Evolutionary conservation across 2,888 invertebrate genomes (phyloP).

Genomic region (Adelognathus sp.): DNA sequence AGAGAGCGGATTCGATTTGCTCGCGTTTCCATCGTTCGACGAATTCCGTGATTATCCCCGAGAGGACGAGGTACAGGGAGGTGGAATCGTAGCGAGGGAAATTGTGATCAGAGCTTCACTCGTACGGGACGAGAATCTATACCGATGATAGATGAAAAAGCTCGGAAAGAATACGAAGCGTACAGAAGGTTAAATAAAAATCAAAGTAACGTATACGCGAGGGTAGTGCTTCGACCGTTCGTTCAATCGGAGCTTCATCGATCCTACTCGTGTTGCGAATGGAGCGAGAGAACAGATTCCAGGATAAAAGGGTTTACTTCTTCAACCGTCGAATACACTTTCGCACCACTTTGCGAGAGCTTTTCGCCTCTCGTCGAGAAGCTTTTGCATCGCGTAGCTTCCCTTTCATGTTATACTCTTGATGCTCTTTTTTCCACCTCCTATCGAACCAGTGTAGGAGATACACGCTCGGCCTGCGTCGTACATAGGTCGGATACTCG

Average conservation of each 20-base stretch:
- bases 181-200: conserved; percentile 1
- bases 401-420: neutral
- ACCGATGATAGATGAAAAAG: conserved; percentile 24
- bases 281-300: neutral
- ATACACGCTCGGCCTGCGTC: neutral
- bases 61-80: neutral
- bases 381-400: conserved; percentile 59
- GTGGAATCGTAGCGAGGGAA: conserved; percentile 24
- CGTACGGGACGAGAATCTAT: conserved; percentile 55
- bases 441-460: neutral
- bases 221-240: neutral
- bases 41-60: conserved; percentile 38
- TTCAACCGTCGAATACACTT: conserved; percentile 7
- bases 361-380: conserved; percentile 63
- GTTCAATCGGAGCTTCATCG: neutral
- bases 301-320: neutral
- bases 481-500: conserved; percentile 64
- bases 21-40: conserved; percentile 40
- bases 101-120: conserved; percentile 20
- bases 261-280: neutral
- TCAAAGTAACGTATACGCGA: conserved; percentile 5
- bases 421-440: neutral
- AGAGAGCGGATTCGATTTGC: conserved; percentile 27
- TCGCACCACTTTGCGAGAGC: conserved; percentile 56
- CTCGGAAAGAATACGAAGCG: neutral